phyloP scores from a whole-genome alignment of 30 jellyfish, hydroid and myxozoan species.

The Aurelia aurita region DNA sequence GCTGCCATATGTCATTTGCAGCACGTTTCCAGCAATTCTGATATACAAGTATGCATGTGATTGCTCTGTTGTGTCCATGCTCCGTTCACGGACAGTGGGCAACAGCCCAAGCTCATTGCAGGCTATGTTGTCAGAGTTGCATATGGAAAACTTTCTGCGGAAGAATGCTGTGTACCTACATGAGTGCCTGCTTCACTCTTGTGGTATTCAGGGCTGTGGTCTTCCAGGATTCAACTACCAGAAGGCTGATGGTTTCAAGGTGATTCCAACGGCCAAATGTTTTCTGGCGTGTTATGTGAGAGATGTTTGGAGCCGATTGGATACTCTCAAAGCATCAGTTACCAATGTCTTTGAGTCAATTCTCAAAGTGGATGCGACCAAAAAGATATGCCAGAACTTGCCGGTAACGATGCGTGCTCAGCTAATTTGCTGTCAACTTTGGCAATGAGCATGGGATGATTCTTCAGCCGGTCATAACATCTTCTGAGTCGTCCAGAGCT shows the following conservation, averaged over 20 bases:
- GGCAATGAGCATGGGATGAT: constrained; percentile 78
- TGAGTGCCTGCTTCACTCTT: constrained; percentile 25
- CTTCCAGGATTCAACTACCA: constrained; percentile 1
- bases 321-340: constrained; percentile 28
- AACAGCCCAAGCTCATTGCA: constrained; percentile 63
- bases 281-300: constrained; percentile 48
- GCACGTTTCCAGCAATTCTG: constrained; percentile 30
- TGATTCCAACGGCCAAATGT: constrained; percentile 53
- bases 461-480: constrained; percentile 29
- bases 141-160: constrained; percentile 34
- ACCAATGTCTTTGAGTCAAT: constrained; percentile 54
- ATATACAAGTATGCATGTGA: constrained; percentile 66
- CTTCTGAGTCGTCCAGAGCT: constrained; percentile 15
- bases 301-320: constrained; percentile 66
- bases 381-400: constrained; percentile 53
- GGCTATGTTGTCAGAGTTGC: constrained; percentile 44
- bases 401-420: constrained; percentile 61
- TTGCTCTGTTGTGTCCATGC: constrained; percentile 44
- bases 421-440: constrained; percentile 67
- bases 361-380: constrained; percentile 67
- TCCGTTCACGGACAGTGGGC: constrained; percentile 53
- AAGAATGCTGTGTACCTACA: constrained; percentile 42
- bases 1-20: constrained; percentile 36
- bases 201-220: constrained; percentile 6
- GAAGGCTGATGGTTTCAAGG: constrained; percentile 1